A percentile compares a stretch with the other conserved stretches of the same genome.
phyloP scores from a whole-genome alignment of 2,888 invertebrate species.

The Netelia inedita region DNA sequence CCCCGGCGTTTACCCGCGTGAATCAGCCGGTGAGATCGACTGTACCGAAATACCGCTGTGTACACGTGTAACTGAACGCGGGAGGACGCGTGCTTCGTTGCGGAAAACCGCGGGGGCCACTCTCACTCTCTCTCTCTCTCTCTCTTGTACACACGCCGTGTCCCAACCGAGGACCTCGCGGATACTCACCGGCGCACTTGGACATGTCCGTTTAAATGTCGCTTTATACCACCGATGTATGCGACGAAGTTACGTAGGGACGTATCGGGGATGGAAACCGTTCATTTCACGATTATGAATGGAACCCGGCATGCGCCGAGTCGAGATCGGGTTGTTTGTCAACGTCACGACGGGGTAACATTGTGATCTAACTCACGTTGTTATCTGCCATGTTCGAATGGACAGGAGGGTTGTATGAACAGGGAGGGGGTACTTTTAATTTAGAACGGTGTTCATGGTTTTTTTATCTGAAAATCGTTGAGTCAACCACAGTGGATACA shows the following conservation, averaged over 20 bases:
- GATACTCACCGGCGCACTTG: constrained; percentile 55
- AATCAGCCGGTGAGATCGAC: constrained; percentile 55
- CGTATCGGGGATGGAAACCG: not conserved
- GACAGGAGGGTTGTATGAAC: not conserved
- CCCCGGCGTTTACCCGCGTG: constrained; percentile 30
- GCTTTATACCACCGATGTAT: constrained; percentile 44
- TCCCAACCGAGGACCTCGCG: constrained; percentile 47
- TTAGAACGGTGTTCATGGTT: not conserved
- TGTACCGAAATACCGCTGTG: constrained; percentile 23
- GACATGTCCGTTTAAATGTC: constrained; percentile 57
- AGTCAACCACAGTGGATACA: not conserved
- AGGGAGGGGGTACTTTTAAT: not conserved
- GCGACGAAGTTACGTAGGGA: not conserved
- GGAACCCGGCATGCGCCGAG: not conserved
- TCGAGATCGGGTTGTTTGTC: constrained; percentile 28
- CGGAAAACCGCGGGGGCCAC: constrained; percentile 65
- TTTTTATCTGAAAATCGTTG: not conserved
- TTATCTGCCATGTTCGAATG: not conserved
- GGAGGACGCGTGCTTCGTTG: constrained; percentile 69
- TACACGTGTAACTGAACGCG: constrained; percentile 51
- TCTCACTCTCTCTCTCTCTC: no score
- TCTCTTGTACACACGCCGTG: constrained; percentile 55
- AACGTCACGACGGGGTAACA: constrained; percentile 36
- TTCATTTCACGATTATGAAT: constrained; percentile 34
- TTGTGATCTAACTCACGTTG: constrained; percentile 1